Base-by-base conservation (phyloP, 2,797 vertebrate genomes). In the Smutsia temminckii region DNA sequence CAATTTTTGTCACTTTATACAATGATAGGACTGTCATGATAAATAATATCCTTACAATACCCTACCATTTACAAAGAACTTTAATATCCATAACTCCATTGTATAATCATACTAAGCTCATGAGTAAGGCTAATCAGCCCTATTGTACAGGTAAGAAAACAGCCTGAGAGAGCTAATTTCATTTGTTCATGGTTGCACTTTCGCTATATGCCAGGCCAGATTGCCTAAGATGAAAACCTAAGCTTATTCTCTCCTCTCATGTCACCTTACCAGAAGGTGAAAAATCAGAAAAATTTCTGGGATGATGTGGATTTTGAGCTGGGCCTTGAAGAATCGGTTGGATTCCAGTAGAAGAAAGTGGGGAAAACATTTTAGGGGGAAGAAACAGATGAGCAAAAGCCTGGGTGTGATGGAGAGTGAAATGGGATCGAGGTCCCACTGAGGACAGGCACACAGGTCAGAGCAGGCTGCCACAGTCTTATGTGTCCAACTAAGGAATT, bases 391-490 rank as follows among this genome's bases (percentile, higher is more conserved):
- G 59, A 64, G 29, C 25, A 25, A 40, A 63, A 83, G 64, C 69
- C 57, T 25, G 20, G 18, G 78, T 2, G 5, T 27, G 75, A 49
- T 0, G 12, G n/a, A 46, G 27, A 2, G 16, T 8, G n/a, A 59
- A 0, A 4, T 53, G 23, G 0, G 0, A 49, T 3, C 9, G 2
- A 11, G 12, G 34, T 23, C 78, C 55, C 20, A 1, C 25, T 1
- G 51, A n/a, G 61, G 23, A 46, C 75, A 74, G 34, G 71, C 13
- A 27, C 9, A 9, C 14, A 8, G 40, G 12, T 27, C 21, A 40
- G 34, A 68, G 9, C 42, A 59, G 51, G 63, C 17, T 18, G 55
- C n/a, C 42, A 9, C 0, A 1, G n/a, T 49, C 25, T 37, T 13
- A 32, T 8, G 40, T 77, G 69, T 20, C 34, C 16, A 40, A 20